phyloP scores from a whole-genome alignment of 2,113 vertebrate species.

The Cygnus buccinator region DNA sequence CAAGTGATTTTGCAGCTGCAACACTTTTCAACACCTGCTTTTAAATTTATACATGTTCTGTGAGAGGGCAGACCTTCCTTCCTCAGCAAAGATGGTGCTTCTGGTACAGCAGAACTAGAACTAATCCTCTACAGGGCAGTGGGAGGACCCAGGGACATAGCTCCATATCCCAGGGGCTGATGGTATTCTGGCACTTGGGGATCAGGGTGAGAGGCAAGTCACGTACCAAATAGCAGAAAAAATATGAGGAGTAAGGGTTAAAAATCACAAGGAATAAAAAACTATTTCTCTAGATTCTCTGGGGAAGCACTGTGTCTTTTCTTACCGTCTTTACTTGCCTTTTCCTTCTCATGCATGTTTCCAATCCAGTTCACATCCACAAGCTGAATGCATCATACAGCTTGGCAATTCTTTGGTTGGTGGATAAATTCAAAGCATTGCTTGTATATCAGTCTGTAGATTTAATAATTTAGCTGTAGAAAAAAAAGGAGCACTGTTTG shows the following conservation, averaged over 20 bases:
- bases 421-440: neutral
- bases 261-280: neutral
- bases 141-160: neutral
- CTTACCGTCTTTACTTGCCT: neutral
- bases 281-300: neutral
- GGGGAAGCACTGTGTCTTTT: neutral
- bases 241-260: rapidly evolving
- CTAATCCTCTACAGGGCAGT: neutral
- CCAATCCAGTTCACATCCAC: neutral
- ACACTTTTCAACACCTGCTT: neutral
- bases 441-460: neutral
- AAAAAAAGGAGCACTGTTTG: neutral
- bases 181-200: neutral
- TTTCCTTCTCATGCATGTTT: neutral
- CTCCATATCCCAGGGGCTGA: neutral
- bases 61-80: neutral
- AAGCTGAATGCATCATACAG: neutral
- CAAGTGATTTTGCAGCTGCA: neutral
- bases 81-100: neutral
- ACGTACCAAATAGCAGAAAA: neutral
- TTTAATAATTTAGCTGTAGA: neutral
- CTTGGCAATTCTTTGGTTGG: neutral
- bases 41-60: neutral
- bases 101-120: neutral
- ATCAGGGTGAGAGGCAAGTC: neutral